Conservation (phyloP, 2,113 vertebrate species). For the Sporophila hypoxantha region DNA sequence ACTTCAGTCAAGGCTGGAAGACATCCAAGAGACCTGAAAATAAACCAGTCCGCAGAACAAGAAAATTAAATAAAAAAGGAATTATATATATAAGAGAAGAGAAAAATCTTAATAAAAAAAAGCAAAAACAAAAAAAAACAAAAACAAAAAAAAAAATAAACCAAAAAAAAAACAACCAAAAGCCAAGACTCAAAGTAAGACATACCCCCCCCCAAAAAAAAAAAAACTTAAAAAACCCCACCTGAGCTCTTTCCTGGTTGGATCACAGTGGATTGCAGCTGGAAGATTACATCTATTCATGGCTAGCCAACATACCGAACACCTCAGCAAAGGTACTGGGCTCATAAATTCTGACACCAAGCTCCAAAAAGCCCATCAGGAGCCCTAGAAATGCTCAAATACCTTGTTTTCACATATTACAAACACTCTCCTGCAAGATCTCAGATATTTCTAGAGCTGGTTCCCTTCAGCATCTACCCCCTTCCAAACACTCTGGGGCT, state of each 20-base stretch:
- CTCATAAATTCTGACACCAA: neutral
- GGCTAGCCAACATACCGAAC: too few relatives aligned
- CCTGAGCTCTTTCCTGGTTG: neutral
- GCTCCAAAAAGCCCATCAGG: neutral
- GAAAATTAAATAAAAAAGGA: too few relatives aligned
- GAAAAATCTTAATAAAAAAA: too few relatives aligned
- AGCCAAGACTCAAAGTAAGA: too few relatives aligned
- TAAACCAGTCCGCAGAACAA: accelerated
- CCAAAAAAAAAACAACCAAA: too few relatives aligned
- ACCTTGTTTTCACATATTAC: neutral
- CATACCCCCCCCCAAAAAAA: too few relatives aligned
- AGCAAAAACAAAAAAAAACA: too few relatives aligned
- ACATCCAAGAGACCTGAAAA: neutral
- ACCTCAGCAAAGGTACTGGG: neutral
- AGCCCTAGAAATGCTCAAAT: neutral
- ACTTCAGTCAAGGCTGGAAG: neutral
- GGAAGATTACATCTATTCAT: neutral
- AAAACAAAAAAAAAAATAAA: too few relatives aligned
- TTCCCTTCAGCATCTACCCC: neutral
- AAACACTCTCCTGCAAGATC: neutral
- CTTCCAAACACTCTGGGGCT: neutral
- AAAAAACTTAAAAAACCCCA: too few relatives aligned
- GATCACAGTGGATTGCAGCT: neutral
- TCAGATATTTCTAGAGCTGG: neutral
- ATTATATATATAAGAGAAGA: too few relatives aligned